Evolutionary conservation across 1,140 invertebrate genomes (phyloP), one percentile per base, ranked within the genome.

Genomic region (Tetramorium parvispinum): DNA sequence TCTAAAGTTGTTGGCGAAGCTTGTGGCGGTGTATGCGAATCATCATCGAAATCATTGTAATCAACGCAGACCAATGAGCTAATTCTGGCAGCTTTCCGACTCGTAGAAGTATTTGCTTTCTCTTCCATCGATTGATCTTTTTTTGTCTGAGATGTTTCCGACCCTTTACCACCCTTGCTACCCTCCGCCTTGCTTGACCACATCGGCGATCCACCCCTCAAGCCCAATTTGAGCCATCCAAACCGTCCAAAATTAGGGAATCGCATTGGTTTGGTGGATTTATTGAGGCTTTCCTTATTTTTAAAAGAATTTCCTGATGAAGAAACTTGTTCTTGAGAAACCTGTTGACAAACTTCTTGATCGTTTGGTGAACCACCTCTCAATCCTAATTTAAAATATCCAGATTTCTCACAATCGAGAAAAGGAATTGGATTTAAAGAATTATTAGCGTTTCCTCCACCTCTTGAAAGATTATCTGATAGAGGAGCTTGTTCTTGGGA

Each of bases 131-230:
- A 24, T 0, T 81, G 77, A 6, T 94, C 93, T 16, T 77, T 85
- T 49, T 77, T 78, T 16, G 86, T 71, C 8, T 94, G 89, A 43
- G 94, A 93, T 1, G 94, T 93, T 18, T 96, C 96, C 0, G 94
- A 94, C 0, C 93, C 93, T 83, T 95, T 95, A 0, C 75, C 70
- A 37, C 93, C 93, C 86, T 95, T 95, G 71, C 93, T 95, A 6
- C 93, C 92, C 71, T 94, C 93, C 1, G 94, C 40, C 78, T 95
- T 95, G 0, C 92, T 91, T 87, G 96, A 95, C 96, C 97, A 97
- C 95, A 97, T 97, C 0, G 97, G 97, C 0, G 97, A 96, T 2
- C 97, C 97, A 11, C 97, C 97, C 87, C 96, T 94, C 2, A 98
- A 94, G 6, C 97, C 97, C 1, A 97, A 93, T 89, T 96, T 96